These are phyloP conservation scores for Lagodon rhomboides DNA, from an alignment of 2,797 vertebrate species.

Conservation along the genomic window DNA sequence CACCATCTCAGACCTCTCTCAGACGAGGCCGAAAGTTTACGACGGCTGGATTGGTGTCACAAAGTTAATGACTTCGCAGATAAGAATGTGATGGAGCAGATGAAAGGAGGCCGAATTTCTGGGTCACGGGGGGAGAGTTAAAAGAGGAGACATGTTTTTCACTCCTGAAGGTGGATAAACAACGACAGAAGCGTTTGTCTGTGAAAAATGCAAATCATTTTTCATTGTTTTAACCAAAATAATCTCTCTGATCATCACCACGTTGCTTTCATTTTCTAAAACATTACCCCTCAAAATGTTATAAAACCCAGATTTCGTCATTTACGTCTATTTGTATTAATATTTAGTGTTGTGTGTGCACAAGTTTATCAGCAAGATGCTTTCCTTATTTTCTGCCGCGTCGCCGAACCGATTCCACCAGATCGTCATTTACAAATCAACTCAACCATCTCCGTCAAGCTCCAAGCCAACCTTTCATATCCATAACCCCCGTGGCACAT, in stretches of 20 bases:
- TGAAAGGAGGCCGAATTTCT: not conserved
- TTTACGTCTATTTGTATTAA: conserved; percentile 18
- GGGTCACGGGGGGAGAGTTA: not conserved
- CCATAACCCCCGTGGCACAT: conserved; percentile 58
- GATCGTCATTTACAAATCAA: conserved; percentile 12
- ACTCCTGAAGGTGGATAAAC: not conserved
- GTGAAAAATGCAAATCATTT: conserved; percentile 1
- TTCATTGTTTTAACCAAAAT: conserved; percentile 1
- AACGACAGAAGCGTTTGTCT: not conserved
- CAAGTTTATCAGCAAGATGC: conserved; percentile 27
- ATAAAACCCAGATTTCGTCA: conserved; percentile 1
- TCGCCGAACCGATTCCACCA: not conserved
- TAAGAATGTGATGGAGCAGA: conserved; percentile 3
- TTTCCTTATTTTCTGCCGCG: not conserved
- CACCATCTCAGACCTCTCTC: too few relatives aligned
- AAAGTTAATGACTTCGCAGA: not conserved
- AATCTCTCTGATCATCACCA: not conserved
- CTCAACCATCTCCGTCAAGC: conserved; percentile 1
- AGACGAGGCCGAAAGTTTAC: conserved; percentile 18
- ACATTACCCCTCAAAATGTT: not conserved
- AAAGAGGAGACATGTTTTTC: not conserved
- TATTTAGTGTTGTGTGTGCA: not conserved
- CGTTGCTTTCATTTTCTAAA: not conserved
- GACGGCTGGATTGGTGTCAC: conserved; percentile 4
- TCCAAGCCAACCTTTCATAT: conserved; percentile 11